phyloP scores from a whole-genome alignment of 2,113 vertebrate species.

The Smithornis capensis region DNA sequence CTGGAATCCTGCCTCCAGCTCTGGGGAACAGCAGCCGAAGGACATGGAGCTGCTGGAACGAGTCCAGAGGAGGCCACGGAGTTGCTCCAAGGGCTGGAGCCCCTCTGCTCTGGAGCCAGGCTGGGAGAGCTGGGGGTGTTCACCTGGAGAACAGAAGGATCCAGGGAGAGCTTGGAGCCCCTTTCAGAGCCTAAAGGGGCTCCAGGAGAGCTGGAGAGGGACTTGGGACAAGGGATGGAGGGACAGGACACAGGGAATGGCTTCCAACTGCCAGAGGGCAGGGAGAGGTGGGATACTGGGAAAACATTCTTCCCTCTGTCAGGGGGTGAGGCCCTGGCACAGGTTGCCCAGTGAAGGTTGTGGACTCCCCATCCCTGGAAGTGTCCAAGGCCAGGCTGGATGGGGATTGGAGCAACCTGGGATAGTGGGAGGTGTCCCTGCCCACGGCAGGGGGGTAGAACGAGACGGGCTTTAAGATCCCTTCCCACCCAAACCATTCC shows the following conservation, averaged over 20 bases:
- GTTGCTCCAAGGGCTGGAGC: background rate
- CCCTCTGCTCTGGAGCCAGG: background rate
- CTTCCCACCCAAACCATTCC: background rate
- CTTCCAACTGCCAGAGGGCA: background rate
- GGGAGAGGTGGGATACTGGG: accelerated
- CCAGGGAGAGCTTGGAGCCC: background rate
- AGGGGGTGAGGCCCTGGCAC: background rate
- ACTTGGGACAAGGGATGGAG: background rate
- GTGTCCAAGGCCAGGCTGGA: background rate
- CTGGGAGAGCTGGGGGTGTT: background rate
- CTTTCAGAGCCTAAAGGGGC: background rate
- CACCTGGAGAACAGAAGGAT: background rate
- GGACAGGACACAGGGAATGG: background rate
- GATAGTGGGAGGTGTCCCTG: accelerated
- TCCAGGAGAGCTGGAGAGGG: background rate
- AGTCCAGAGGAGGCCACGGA: background rate
- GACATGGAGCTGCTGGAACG: accelerated
- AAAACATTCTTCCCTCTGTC: accelerated
- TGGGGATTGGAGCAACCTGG: accelerated
- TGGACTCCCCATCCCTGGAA: background rate
- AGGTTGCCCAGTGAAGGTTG: background rate
- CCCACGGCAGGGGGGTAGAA: background rate
- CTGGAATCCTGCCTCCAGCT: background rate
- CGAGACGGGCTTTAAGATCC: background rate
- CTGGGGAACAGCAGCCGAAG: background rate